phyloP scores from a whole-genome alignment of 1,140 invertebrate species.

The Aphis gossypii region DNA sequence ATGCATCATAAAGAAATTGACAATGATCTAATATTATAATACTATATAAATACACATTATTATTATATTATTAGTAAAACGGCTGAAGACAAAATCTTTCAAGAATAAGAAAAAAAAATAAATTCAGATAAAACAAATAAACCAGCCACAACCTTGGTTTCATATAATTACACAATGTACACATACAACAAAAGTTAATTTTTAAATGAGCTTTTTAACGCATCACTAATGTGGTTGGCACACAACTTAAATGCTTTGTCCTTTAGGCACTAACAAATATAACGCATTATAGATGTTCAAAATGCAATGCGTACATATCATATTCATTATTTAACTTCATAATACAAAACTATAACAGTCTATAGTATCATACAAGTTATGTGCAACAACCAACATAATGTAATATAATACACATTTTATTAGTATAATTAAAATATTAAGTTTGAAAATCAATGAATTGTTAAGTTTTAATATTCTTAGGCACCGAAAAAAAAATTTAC shows the following conservation, averaged over 20 bases:
- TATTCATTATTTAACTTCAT: neutral
- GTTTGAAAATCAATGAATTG: neutral
- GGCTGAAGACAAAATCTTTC: neutral
- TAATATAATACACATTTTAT: neutral
- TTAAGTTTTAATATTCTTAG: neutral
- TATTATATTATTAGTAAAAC: neutral
- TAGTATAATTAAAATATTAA: neutral
- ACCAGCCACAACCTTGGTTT: slow-evolving; percentile 41
- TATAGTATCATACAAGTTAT: neutral
- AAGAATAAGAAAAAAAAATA: neutral
- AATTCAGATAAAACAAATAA: neutral
- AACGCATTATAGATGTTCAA: neutral
- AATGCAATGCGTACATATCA: neutral
- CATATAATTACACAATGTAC: slow-evolving; percentile 39
- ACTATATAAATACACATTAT: neutral
- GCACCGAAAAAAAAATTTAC: neutral
- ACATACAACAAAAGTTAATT: slow-evolving; percentile 12
- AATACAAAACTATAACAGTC: neutral
- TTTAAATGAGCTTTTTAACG: slow-evolving; percentile 23
- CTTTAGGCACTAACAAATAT: neutral
- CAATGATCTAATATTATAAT: slow-evolving; percentile 37
- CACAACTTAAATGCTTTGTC: neutral
- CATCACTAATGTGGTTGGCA: neutral
- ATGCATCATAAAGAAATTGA: slow-evolving; percentile 30
- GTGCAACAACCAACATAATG: neutral